A percentile compares a stretch with the other conserved stretches of the same genome.
Evolutionary conservation across 2,797 vertebrate genomes (phyloP).

Genomic region (Oreochromis grahami): DNA sequence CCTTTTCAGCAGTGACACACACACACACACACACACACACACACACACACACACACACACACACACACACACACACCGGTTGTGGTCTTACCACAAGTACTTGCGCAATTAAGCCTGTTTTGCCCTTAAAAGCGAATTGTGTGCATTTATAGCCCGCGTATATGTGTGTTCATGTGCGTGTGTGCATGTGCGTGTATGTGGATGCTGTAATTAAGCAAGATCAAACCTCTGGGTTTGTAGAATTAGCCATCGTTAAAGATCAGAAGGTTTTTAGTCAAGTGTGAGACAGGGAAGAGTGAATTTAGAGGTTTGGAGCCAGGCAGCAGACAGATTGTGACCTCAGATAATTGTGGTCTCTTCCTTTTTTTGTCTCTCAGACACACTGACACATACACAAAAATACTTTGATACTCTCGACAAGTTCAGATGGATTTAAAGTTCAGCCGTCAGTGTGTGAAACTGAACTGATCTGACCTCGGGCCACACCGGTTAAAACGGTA

Average conservation of each 20-base stretch:
- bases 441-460: neutral
- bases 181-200: neutral
- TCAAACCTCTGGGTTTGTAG: constrained; percentile 72
- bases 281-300: constrained; percentile 51
- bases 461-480: neutral
- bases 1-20: constrained; percentile 47
- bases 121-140: constrained; percentile 76
- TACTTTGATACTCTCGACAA: constrained; percentile 5
- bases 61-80: constrained; percentile 71
- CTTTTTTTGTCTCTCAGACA: neutral
- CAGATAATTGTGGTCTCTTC: constrained; percentile 34
- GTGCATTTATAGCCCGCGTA: constrained; percentile 41
- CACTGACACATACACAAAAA: neutral
- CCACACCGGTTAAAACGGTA: neutral
- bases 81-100: constrained; percentile 81
- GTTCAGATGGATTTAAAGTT: constrained; percentile 25
- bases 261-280: constrained; percentile 39
- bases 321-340: constrained; percentile 57
- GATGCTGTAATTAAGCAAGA: constrained; percentile 83
- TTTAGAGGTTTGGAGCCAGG: constrained; percentile 50
- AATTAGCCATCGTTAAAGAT: constrained; percentile 58
- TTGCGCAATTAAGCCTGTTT: constrained; percentile 82
- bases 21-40: constrained; percentile 69
- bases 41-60: constrained; percentile 69
- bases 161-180: neutral